Base-by-base conservation (phyloP, 2,113 vertebrate species). In the Paracyprichromis sp. region DNA sequence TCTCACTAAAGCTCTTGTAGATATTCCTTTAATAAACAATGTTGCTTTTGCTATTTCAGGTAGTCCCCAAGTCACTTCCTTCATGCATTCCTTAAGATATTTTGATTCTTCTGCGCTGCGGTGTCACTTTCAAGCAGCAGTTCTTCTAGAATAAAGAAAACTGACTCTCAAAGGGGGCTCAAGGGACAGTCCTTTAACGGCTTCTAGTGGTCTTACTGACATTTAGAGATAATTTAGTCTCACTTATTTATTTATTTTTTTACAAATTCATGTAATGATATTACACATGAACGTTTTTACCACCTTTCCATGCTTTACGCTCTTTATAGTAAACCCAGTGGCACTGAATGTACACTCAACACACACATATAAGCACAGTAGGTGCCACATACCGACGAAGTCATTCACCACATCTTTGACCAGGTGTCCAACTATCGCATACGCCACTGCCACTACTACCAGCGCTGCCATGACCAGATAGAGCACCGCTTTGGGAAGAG, bases 391-490 rank as follows among this genome's bases (percentile, higher is more conserved):
- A 98, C 97, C 97, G 76, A 98, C 95, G 80, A 97, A 96, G 86
- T 98, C 97, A 3, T 98, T 97, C 17, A 98, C 91, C 85, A 98
- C 97, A 91, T 98, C 97, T 95, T 98, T 98, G 90, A 98, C 96
- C 90, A 98, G 97, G 88, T 98, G 97, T 5, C 97, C 97, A 2
- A 98, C 97, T 36, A 98, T 98, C 66, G 97, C 97, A 0, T 98
- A 98, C 0, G 96, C 97, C 95, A 98, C 97, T 3, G 96, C 97
- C 82, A 98, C 97, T 92, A 98, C 97, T 93, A 98, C 97, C 86
- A 98, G 94, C 4, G 97, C 97, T 7, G 97, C 97, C 97, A 98
- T 97, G 40, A 98, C 95, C 86, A 98, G 96, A 94, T 98, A 98
- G n/a, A 98, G 97, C 19, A 98, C 97, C 11, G 97, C 97, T 82